Percentiles rank a stretch among this genome's conserved stretches.
phyloP scores from a whole-genome alignment of 2,797 vertebrate species.

The Rhinophrynus dorsalis region DNA sequence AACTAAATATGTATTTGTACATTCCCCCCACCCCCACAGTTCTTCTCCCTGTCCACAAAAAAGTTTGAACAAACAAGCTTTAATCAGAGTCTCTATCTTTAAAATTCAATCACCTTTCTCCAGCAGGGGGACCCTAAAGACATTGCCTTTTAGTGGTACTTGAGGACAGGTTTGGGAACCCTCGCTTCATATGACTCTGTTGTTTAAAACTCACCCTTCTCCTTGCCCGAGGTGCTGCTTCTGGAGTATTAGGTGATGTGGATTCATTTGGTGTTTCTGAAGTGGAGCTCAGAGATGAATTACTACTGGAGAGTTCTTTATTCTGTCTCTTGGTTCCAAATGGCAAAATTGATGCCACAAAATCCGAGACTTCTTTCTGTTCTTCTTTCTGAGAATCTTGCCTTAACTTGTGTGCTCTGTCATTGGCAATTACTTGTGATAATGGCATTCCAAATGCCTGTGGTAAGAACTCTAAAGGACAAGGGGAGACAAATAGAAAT shows the following conservation, averaged over 20 bases:
- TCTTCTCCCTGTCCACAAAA: too few relatives aligned
- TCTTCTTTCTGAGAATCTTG: constrained; percentile 83
- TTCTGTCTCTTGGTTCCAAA: constrained; percentile 81
- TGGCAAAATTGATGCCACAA: constrained; percentile 86
- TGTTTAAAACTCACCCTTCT: constrained; percentile 88
- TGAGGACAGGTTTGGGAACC: too few relatives aligned
- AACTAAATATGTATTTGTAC: too few relatives aligned
- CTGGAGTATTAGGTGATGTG: constrained; percentile 76
- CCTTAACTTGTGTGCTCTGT: constrained; percentile 87
- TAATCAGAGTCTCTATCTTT: too few relatives aligned
- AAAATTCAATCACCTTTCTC: too few relatives aligned
- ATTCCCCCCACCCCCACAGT: too few relatives aligned
- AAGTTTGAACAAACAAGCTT: too few relatives aligned
- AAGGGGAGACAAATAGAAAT: constrained; percentile 15
- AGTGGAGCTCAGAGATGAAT: constrained; percentile 95
- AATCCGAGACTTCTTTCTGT: constrained; percentile 82
- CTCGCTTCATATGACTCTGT: too few relatives aligned
- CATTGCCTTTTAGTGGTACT: too few relatives aligned
- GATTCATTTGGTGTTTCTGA: constrained; percentile 89
- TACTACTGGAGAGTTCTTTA: constrained; percentile 97
- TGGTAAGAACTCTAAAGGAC: constrained; percentile 78
- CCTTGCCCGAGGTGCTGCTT: constrained; percentile 78
- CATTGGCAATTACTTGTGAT: constrained; percentile 93
- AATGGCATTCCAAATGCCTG: constrained; percentile 94
- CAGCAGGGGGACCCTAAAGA: too few relatives aligned